phyloP scores from a whole-genome alignment of 2,888 invertebrate genomes.

The Thysanoteuthis rhombus region DNA sequence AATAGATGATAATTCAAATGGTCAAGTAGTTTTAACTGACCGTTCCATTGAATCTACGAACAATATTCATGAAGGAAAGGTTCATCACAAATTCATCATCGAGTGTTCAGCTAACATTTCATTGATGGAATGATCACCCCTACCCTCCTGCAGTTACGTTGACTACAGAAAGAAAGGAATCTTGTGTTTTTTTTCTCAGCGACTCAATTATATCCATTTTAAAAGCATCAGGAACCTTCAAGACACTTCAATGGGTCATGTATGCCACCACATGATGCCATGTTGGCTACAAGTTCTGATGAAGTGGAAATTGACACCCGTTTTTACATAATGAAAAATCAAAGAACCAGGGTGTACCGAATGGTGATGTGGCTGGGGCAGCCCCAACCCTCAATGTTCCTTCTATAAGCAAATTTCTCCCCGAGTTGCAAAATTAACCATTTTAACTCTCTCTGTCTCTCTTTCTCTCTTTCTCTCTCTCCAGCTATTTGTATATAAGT shows the following conservation, averaged over 20 bases:
- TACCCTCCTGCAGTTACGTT: neutral
- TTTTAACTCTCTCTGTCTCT: no score
- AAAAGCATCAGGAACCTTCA: neutral
- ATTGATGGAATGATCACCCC: neutral
- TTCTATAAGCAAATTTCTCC: no score
- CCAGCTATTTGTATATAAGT: no score
- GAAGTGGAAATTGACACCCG: neutral
- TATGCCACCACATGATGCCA: neutral
- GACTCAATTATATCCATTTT: neutral
- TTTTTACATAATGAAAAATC: no score
- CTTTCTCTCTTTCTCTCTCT: no score
- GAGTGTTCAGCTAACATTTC: conserved; percentile 17
- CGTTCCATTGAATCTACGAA: neutral
- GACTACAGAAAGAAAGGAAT: neutral
- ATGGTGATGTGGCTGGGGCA: no score
- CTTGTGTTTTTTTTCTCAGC: neutral
- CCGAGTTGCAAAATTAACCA: no score
- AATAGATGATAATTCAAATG: no score
- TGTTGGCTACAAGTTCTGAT: neutral
- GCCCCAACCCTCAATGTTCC: no score
- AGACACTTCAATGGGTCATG: neutral
- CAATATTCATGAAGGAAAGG: neutral
- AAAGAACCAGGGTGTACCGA: no score
- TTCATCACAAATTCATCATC: neutral
- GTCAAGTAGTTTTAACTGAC: neutral